Evolutionary conservation across 2,888 invertebrate species (phyloP), one percentile per base, ranked within the genome.

Genomic region (Sphaerophoria taeniata): DNA sequence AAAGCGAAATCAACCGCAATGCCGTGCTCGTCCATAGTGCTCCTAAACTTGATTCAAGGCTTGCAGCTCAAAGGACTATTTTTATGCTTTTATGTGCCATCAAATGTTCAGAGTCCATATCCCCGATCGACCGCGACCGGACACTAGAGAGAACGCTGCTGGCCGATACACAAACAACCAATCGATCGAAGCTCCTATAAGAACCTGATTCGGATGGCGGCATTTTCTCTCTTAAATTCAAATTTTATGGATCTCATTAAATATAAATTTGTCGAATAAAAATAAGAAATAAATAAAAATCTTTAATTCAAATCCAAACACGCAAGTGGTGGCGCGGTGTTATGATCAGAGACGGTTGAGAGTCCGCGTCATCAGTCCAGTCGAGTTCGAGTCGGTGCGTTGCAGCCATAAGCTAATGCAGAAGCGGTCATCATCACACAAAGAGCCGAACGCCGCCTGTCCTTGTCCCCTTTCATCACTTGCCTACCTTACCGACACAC

Each of bases 171-270:
- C 56, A n/a, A 39, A 5, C 14, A 56, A 4, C 56, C 34, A 16
- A 16, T 6, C 24, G 31, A 4, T 4, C 47, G 31, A 49, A 61
- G 45, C 77, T 78, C 49, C 72, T 36, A 55, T 53, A 65, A 36
- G 65, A 71, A 70, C 65, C 60, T 55, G 69, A 80, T 78, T 74
- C 70, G 61, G 69, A 39, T 60, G 87, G 89, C 90, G 89, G 89
- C 87, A 67, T 88, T 88, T 89, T 90, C 90, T 89, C 89, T 89
- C 91, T 91, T 91, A 91, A 91, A 91, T 91, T 91, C 90, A 91
- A 91, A 91, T 91, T 92, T 92, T 92, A 92, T 92, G 90, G 90
- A 89, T 90, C 91, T 91, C 92, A 91, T 92, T 92, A 92, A 91
- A 92, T 92, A 91, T 92, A 91, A 91, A 92, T 92, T 92, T 92